phyloP scores from a whole-genome alignment of 2,113 vertebrate species.

The Litocranius walleri region DNA sequence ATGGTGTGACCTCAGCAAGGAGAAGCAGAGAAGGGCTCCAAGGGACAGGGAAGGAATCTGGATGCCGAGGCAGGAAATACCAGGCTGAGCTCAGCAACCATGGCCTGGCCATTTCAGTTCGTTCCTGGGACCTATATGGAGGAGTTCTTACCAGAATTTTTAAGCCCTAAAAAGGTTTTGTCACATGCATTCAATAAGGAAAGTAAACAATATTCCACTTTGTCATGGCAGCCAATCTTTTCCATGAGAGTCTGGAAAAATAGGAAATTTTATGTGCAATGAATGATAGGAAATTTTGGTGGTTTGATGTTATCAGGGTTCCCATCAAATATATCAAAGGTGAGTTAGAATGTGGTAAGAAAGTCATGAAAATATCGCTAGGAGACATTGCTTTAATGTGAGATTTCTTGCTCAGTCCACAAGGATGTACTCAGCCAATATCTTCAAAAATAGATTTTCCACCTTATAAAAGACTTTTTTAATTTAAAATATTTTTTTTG shows the following conservation, averaged over 20 bases:
- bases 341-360: not conserved
- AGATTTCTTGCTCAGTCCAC: not conserved
- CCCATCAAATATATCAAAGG: not conserved
- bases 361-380: not conserved
- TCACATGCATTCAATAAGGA: not conserved
- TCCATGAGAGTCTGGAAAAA: conserved; percentile 1
- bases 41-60: not conserved
- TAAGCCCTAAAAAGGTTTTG: not conserved
- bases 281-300: not conserved
- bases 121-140: not conserved
- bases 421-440: not conserved
- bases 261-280: not conserved
- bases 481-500: not conserved
- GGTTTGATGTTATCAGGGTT: not conserved
- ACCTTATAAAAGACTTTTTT: not conserved
- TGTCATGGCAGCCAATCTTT: not conserved
- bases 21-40: not conserved
- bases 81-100: not conserved
- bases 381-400: not conserved
- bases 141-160: not conserved
- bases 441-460: conserved; percentile 2
- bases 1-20: not conserved
- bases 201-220: not conserved
- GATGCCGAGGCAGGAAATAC: not conserved
- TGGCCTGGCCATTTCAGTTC: not conserved